Percentiles rank a stretch among this genome's conserved stretches.
Conservation (phyloP, 2,888 invertebrate species). For the Fabriciana adippe region DNA sequence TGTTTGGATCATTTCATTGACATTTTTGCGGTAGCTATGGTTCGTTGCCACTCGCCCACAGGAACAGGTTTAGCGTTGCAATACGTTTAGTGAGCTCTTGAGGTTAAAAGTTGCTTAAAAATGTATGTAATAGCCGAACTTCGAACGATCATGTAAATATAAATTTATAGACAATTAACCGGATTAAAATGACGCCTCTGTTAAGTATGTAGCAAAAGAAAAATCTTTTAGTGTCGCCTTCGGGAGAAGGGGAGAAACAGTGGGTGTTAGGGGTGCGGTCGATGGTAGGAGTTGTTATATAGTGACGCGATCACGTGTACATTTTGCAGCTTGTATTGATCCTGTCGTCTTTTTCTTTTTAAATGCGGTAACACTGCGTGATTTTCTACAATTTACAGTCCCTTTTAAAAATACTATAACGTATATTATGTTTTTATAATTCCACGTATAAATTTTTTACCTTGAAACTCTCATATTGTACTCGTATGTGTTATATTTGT, state of each 20-base stretch:
- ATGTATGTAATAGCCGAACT: neutral
- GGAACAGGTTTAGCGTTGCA: slow-evolving; percentile 62
- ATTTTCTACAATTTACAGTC: slow-evolving; percentile 45
- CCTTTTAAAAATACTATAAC: neutral
- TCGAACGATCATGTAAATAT: neutral
- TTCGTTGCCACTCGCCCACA: slow-evolving; percentile 59
- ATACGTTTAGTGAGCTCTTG: slow-evolving; percentile 38
- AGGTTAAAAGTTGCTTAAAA: slow-evolving; percentile 27
- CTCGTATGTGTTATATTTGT: too few relatives aligned
- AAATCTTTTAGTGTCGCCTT: slow-evolving; percentile 72
- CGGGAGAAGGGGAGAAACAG: slow-evolving; percentile 58
- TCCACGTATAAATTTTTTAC: too few relatives aligned
- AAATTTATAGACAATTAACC: neutral
- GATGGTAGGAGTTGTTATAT: slow-evolving; percentile 76
- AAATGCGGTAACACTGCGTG: slow-evolving; percentile 61
- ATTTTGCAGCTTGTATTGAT: slow-evolving; percentile 81
- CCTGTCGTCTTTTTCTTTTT: slow-evolving; percentile 71
- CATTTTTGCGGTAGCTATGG: slow-evolving; percentile 42
- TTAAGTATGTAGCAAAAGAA: slow-evolving; percentile 58
- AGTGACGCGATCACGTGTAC: slow-evolving; percentile 81
- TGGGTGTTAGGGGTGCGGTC: slow-evolving; percentile 73
- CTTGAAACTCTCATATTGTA: too few relatives aligned
- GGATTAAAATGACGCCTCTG: slow-evolving; percentile 46
- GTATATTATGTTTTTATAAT: too few relatives aligned
- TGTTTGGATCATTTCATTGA: neutral